phyloP scores from a whole-genome alignment of 2,888 invertebrate genomes.

The Pyrocoelia pectoralis region DNA sequence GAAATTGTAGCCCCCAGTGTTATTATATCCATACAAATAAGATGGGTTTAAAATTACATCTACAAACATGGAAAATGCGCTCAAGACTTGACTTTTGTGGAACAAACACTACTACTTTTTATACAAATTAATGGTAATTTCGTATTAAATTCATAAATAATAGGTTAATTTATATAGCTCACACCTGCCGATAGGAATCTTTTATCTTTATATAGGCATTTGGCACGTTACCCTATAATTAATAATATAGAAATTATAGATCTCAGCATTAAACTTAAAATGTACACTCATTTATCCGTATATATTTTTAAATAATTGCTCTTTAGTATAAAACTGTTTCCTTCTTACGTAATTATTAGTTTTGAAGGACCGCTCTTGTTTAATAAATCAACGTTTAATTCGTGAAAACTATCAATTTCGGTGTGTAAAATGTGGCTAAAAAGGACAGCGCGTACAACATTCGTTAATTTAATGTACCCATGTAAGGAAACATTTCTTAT shows the following conservation, averaged over 20 bases:
- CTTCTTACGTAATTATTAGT: conserved; percentile 28
- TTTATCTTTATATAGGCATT: conserved; percentile 42
- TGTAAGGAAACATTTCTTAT: conserved; percentile 26
- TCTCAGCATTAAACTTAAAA: conserved; percentile 30
- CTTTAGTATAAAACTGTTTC: conserved; percentile 32
- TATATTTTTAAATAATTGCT: conserved; percentile 35
- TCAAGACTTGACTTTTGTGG: background rate
- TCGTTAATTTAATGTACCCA: conserved; percentile 17
- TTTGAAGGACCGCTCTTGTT: conserved; percentile 12
- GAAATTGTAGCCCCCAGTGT: background rate
- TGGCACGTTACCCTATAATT: conserved; percentile 46
- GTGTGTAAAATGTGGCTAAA: conserved; percentile 11
- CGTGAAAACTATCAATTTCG: conserved; percentile 11
- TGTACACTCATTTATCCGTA: conserved; percentile 35
- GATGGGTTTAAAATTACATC: background rate
- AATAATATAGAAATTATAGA: conserved; percentile 47
- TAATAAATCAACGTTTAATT: conserved; percentile 25
- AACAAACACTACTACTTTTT: conserved; percentile 20
- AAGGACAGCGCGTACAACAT: conserved; percentile 8
- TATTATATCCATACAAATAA: conserved; percentile 1
- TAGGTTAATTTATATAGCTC: conserved; percentile 37
- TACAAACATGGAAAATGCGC: background rate
- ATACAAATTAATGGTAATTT: conserved; percentile 26
- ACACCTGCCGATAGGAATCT: conserved; percentile 42
- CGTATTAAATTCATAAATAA: conserved; percentile 42